A percentile compares a stretch with the other conserved stretches of the same genome.
Evolutionary conservation across 1,140 invertebrate species (phyloP).

Genomic region (Mya arenaria): DNA sequence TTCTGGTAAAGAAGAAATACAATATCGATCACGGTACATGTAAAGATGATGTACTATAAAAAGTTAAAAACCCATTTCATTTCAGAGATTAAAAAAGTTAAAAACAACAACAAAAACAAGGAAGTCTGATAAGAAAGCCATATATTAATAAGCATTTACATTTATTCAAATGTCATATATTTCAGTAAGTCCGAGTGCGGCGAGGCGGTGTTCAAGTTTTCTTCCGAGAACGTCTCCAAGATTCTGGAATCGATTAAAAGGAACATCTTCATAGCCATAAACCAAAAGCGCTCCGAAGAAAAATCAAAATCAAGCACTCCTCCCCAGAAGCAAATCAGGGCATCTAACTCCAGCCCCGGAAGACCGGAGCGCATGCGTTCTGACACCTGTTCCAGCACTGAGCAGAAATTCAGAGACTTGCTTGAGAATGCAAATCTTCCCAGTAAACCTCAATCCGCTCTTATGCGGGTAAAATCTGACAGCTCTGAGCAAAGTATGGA

Average conservation of each 20-base stretch:
- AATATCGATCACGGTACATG: too few species aligned
- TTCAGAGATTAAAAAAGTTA: too few species aligned
- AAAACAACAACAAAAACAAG: too few species aligned
- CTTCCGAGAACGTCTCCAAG: slow-evolving; percentile 17
- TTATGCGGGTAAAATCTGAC: background rate
- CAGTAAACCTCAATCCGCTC: background rate
- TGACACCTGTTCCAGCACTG: background rate
- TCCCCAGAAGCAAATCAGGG: background rate
- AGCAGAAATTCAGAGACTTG: slow-evolving; percentile 32
- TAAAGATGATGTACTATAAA: too few species aligned
- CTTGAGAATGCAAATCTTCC: slow-evolving; percentile 3
- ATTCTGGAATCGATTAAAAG: slow-evolving; percentile 57
- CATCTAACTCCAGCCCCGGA: background rate
- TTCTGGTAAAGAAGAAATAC: too few species aligned
- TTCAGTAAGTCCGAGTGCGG: slow-evolving; percentile 61
- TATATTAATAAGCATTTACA: too few species aligned
- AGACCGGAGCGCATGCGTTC: background rate
- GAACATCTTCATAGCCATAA: slow-evolving; percentile 59
- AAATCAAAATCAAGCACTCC: background rate
- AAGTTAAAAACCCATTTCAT: too few species aligned
- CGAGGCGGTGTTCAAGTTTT: slow-evolving; percentile 59
- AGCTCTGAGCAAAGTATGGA: background rate
- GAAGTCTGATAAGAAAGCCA: too few species aligned
- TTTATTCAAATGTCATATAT: slow-evolving; percentile 23
- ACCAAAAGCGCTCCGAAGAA: slow-evolving; percentile 3